A percentile compares a stretch with the other conserved stretches of the same genome.
phyloP scores from a whole-genome alignment of 2,888 invertebrate genomes.

The Agapostemon virescens region DNA sequence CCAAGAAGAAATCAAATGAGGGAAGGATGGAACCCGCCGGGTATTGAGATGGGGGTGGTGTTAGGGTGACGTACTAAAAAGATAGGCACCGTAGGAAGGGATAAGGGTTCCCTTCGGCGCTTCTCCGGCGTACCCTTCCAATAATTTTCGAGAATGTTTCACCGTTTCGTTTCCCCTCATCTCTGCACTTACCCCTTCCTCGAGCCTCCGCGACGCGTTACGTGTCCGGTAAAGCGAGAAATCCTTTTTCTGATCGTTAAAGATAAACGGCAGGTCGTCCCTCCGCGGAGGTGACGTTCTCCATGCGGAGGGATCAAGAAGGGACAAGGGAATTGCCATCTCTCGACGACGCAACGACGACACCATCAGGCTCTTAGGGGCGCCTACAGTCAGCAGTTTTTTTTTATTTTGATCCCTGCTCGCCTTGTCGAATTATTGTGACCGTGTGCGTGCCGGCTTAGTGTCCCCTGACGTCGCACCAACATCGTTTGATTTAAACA shows the following conservation, averaged over 20 bases:
- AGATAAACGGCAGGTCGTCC: conserved; percentile 31
- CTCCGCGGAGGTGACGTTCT: conserved; percentile 24
- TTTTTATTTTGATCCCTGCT: not conserved
- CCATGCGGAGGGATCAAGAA: conserved; percentile 22
- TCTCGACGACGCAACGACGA: not conserved
- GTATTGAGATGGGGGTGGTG: conserved; percentile 47
- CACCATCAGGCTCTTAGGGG: not conserved
- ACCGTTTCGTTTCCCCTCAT: conserved; percentile 42
- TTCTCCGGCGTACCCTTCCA: conserved; percentile 49
- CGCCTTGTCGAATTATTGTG: not conserved
- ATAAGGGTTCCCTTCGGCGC: conserved; percentile 62
- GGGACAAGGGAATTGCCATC: conserved; percentile 2
- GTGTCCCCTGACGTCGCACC: not conserved
- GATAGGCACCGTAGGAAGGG: conserved; percentile 64
- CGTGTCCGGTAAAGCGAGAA: conserved; percentile 35
- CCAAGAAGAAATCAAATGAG: conserved; percentile 75
- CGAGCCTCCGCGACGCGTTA: not conserved
- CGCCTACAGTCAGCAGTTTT: not conserved
- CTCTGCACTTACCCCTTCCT: conserved; percentile 20
- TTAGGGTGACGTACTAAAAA: conserved; percentile 69
- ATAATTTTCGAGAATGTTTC: conserved; percentile 63
- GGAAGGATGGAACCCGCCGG: conserved; percentile 67
- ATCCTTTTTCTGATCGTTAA: conserved; percentile 40
- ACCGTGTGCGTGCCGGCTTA: not conserved
- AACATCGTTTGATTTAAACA: too few species aligned